Conservation (phyloP, 2,113 vertebrate genomes). For the Syrrhaptes paradoxus region DNA sequence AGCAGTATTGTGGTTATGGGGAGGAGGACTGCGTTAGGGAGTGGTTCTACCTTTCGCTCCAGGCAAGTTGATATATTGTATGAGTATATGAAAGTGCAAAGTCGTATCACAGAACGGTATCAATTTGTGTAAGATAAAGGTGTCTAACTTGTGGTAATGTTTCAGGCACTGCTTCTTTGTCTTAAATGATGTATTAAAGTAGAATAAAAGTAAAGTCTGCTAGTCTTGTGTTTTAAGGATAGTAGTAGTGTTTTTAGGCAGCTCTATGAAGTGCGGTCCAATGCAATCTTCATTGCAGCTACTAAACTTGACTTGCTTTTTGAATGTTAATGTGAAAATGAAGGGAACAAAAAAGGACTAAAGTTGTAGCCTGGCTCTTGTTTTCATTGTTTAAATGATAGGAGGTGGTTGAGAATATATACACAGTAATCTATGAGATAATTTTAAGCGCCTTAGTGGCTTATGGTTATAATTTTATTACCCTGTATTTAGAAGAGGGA, state of each 20-base stretch:
- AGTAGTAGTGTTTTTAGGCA: not conserved
- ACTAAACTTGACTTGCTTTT: not conserved
- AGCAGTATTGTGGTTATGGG: not conserved
- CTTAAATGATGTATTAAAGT: not conserved
- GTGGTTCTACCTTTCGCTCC: fast-evolving
- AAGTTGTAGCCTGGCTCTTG: not conserved
- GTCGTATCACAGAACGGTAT: not conserved
- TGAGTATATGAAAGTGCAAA: not conserved
- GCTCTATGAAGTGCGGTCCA: not conserved
- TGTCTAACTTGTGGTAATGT: not conserved
- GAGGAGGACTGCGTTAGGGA: fast-evolving
- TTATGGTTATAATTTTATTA: not conserved
- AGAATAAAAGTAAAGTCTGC: not conserved
- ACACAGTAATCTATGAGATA: not conserved
- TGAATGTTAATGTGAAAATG: not conserved
- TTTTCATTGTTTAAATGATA: not conserved
- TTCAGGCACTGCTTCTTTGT: not conserved
- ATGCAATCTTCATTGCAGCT: not conserved
- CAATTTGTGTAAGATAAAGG: not conserved
- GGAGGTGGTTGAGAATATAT: not conserved
- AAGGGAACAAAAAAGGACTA: not conserved
- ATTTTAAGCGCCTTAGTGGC: not conserved
- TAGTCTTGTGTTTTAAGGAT: not conserved
- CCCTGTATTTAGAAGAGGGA: not conserved
- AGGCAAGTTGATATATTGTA: not conserved